These are phyloP conservation scores for Salpingus planirostris DNA, from an alignment of 2,888 invertebrate genomes.

Conservation along the genomic window DNA sequence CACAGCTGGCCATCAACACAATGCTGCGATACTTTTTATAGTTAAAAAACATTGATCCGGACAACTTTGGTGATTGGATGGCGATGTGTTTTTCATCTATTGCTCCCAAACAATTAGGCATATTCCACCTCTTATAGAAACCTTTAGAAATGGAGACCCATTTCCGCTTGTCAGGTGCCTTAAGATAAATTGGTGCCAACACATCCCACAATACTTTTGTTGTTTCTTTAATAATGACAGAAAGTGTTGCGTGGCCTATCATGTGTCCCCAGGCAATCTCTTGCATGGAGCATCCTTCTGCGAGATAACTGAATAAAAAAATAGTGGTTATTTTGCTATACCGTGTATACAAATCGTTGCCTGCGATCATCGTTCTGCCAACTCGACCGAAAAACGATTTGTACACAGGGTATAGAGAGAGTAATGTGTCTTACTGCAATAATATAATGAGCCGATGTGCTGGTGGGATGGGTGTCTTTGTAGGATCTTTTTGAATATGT, in stretches of 20 bases:
- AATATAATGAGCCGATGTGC: not conserved
- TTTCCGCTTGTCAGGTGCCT: constrained; percentile 4
- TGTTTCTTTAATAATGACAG: constrained; percentile 17
- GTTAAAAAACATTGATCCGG: not conserved
- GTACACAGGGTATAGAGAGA: too few relatives aligned
- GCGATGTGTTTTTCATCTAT: constrained; percentile 1
- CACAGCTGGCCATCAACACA: constrained; percentile 14
- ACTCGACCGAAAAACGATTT: too few relatives aligned
- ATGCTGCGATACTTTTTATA: constrained; percentile 5
- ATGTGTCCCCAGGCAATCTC: constrained; percentile 15
- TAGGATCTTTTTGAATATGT: not conserved
- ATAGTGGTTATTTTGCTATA: too few relatives aligned
- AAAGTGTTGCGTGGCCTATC: constrained; percentile 24
- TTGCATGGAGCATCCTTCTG: constrained; percentile 17
- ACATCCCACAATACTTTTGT: constrained; percentile 22
- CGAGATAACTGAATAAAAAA: constrained; percentile 18
- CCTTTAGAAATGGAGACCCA: constrained; percentile 7
- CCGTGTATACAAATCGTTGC: too few relatives aligned
- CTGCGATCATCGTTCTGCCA: too few relatives aligned
- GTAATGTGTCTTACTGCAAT: not conserved
- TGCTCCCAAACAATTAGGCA: constrained; percentile 1
- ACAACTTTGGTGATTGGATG: constrained; percentile 11
- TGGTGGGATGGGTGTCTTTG: not conserved
- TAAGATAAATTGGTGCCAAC: constrained; percentile 7
- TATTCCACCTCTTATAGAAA: constrained; percentile 14